A percentile compares a stretch with the other conserved stretches of the same genome.
phyloP scores from a whole-genome alignment of 35 echinoderm and acorn worm species.

The Lytechinus pictus region DNA sequence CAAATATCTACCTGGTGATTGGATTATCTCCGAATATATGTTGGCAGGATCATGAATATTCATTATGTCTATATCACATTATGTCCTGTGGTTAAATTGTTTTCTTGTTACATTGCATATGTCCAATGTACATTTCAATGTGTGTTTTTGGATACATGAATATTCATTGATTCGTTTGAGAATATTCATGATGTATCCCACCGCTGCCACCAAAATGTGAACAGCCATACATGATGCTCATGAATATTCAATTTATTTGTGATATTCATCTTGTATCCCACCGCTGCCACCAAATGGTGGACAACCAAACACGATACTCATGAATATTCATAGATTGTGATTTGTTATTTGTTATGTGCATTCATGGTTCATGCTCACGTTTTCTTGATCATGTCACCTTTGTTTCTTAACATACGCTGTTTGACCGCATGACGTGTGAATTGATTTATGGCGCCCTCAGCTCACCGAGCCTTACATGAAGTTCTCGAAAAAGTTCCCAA shows the following conservation, averaged over 20 bases:
- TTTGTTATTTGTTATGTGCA: background rate
- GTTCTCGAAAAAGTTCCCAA: conserved; percentile 73
- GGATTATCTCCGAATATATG: background rate
- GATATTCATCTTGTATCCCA: background rate
- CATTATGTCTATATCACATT: background rate
- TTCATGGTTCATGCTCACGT: conserved; percentile 13
- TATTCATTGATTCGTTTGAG: background rate
- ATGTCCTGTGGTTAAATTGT: background rate
- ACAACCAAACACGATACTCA: background rate
- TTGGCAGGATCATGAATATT: background rate
- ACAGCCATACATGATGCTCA: no score
- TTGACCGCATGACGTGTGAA: conserved; percentile 23
- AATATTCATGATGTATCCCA: no score
- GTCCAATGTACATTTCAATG: background rate
- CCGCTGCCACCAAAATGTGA: no score
- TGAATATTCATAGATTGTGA: background rate
- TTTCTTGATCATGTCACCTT: background rate
- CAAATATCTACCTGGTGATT: background rate
- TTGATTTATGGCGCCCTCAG: conserved; percentile 55
- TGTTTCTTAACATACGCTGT: background rate
- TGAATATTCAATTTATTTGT: no score
- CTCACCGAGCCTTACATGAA: conserved; percentile 80
- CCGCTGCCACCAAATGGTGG: conserved; percentile 13
- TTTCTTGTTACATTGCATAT: background rate
- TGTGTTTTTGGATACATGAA: background rate